Base-by-base conservation (phyloP, 1,140 invertebrate species). In the Philotrypesis tridentata region DNA sequence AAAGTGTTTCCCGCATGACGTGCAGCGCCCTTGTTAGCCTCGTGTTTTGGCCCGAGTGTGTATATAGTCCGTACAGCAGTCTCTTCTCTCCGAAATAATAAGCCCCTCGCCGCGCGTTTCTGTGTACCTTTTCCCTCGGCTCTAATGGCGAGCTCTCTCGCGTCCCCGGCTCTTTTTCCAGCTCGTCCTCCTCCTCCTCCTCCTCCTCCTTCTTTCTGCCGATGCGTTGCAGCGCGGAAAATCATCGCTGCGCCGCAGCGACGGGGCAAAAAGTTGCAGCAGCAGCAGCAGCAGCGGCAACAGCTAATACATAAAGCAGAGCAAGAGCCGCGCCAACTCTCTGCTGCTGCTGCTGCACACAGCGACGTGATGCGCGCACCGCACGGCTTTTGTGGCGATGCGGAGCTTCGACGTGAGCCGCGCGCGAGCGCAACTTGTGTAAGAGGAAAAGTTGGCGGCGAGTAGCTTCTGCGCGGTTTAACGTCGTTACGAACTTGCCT, bases 381-480 rank as follows among this genome's bases (percentile, higher is more conserved):
- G n/a, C n/a, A n/a, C 48, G 48, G 48, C 43, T 61, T 31, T 12
- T 74, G 48, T 14, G 72, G 48, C 1, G 48, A n/a, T 55, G 48
- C 48, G 21, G 48, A 23, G 29, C 61, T 76, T 63, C n/a, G 60
- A 21, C 29, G 74, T 31, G 21, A 23, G 70, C 23, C 37, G n/a
- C n/a, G n/a, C n/a, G n/a, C n/a, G n/a, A n/a, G n/a, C n/a, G n/a
- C 60, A 76, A 76, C 31, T 76, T 65, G 61, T 6, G 17, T 27
- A 65, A 65, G 60, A 65, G 65, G 76, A 79, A 79, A 79, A 79
- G 76, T 70, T 79, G 67, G 40, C 37, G 4, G 11, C 25, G 43
- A 55, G 67, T 55, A 60, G 43, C 48, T 71, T 79, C 67, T 48
- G 68, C 43, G 17, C 31, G 48, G 77, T 37, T 71, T 79, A 79